A percentile compares a stretch with the other conserved stretches of the same genome.
phyloP scores from a whole-genome alignment of 2,888 invertebrate species.

The Caenorhabditis sp. region DNA sequence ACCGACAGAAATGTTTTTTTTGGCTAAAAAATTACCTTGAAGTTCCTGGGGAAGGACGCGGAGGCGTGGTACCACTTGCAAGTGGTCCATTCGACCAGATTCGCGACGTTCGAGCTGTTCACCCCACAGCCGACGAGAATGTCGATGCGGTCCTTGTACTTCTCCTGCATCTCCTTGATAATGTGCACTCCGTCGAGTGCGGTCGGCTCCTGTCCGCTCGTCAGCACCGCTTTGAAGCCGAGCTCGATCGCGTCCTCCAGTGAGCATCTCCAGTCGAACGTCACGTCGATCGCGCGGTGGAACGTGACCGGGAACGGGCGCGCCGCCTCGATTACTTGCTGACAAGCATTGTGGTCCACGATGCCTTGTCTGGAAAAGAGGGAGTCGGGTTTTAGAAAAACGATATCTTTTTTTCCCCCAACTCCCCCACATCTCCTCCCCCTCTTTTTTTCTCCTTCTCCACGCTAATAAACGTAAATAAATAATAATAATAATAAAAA shows the following conservation, averaged over 20 bases:
- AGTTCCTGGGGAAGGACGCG: conserved; percentile 48
- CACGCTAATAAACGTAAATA: too few relatives aligned
- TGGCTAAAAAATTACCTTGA: too few relatives aligned
- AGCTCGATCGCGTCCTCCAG: conserved; percentile 56
- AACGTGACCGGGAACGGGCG: conserved; percentile 61
- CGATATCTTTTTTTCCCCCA: too few relatives aligned
- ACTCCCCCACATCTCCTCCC: too few relatives aligned
- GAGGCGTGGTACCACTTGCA: conserved; percentile 61
- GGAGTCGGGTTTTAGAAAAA: too few relatives aligned
- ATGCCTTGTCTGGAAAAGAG: conserved; percentile 52
- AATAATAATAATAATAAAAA: background rate
- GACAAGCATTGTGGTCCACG: conserved; percentile 51
- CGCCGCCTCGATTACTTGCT: conserved; percentile 49
- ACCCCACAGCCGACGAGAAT: conserved; percentile 59
- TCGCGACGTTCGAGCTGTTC: conserved; percentile 50
- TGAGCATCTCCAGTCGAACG: conserved; percentile 55
- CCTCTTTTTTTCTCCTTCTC: too few relatives aligned
- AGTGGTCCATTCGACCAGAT: conserved; percentile 52
- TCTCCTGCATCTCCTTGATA: conserved; percentile 54
- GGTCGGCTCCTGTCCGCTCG: conserved; percentile 61
- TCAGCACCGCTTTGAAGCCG: conserved; percentile 64
- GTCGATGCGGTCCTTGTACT: conserved; percentile 38
- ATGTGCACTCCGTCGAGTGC: conserved; percentile 61
- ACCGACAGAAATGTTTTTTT: too few relatives aligned
- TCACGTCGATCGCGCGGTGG: conserved; percentile 64